Evolutionary conservation across 2,113 vertebrate species (phyloP), one percentile per base, ranked within the genome.

Genomic region (Ctenomys sociabilis): DNA sequence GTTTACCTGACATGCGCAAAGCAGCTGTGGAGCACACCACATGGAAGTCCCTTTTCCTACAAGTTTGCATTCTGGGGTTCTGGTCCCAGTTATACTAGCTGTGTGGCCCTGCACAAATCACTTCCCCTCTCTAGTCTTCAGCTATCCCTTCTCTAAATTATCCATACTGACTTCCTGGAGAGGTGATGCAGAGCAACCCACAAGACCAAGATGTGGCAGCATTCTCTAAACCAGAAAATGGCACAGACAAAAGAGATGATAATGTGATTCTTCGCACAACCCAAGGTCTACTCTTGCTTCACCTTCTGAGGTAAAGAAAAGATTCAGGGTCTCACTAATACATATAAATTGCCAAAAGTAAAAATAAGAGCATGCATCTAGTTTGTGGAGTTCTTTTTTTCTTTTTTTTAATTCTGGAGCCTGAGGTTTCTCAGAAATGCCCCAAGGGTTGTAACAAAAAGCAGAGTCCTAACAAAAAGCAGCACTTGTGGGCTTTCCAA

Each of bases 171-270:
- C 94, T 93, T 95, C 52, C 81, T 84, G 32, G 45, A 77, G 90
- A 96, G 86, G 57, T 95, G 88, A 92, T 21, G 9, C 30, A 90
- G 87, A 94, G 43, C 78, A 5, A 43, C 61, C 75, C 57, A 9
- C 81, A 80, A 92, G 93, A 88, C 80, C 92, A 21, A 8, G 96
- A 97, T 95, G 66, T 95, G 85, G 87, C 66, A 93, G 70, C 22
- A 16, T 70, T 93, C 61, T 85, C 22, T 91, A 86, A 95, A 40
- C 70, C 96, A 96, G 95, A 95, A 95, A 97, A 84, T 52, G 83
- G 70, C 84, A 87, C 66, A 88, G 95, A 93, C 85, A 45, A 57
- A 45, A 57, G 45, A 93, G 57, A 94, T 84, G 81, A 86, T 80
- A 87, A 89, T 63, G 43, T 22, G 49, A 26, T 78, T 83, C 54